A percentile compares a stretch with the other conserved stretches of the same genome.
Conservation (phyloP, 2,888 invertebrate genomes). For the Nemurella pictetii region DNA sequence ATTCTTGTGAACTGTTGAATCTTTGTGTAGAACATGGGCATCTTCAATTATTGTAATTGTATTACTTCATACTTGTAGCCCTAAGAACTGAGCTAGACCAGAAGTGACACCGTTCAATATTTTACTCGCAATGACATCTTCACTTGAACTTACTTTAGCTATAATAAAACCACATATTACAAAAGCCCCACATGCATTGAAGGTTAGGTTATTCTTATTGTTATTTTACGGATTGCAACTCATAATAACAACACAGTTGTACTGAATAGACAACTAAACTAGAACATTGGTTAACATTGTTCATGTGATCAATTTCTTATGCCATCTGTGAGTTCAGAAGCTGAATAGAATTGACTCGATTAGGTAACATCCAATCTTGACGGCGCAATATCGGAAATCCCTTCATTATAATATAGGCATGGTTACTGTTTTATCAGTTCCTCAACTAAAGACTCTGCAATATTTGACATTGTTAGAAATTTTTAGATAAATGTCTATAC, state of each 20-base stretch:
- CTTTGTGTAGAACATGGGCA: not conserved
- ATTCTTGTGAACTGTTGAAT: too few species aligned
- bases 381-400: too few species aligned
- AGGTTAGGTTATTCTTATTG: constrained; percentile 51
- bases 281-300: too few species aligned
- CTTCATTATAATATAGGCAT: too few species aligned
- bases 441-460: not conserved
- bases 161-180: constrained; percentile 85
- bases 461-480: not conserved
- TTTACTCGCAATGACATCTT: not conserved
- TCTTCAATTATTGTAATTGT: not conserved
- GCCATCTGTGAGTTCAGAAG: too few species aligned
- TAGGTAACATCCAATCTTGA: too few species aligned
- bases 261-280: too few species aligned
- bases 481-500: not conserved
- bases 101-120: not conserved
- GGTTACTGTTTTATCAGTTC: too few species aligned
- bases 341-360: too few species aligned
- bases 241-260: too few species aligned
- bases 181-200: constrained; percentile 71
- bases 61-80: not conserved
- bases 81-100: not conserved
- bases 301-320: too few species aligned
- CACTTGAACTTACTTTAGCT: constrained; percentile 73
- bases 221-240: too few species aligned